Base-by-base conservation (phyloP, 37 sponge, comb jelly and placozoan species). In the Ianthella basta region DNA sequence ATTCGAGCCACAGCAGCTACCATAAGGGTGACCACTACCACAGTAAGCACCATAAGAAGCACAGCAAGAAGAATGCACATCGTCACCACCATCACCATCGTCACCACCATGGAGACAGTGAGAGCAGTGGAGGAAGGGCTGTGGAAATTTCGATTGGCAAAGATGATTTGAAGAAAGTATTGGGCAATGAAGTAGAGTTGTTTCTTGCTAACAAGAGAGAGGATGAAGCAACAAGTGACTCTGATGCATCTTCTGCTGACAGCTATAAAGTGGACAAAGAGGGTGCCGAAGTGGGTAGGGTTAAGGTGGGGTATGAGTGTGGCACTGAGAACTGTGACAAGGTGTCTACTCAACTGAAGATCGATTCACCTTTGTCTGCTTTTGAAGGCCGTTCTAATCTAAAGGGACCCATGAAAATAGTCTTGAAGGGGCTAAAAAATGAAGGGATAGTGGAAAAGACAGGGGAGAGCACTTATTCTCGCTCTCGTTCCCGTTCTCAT, bases 71-170 rank as follows among this genome's bases (percentile, higher is more conserved):
- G 35, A 35, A 32, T 5, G 18, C 33, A 24, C 53, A 36, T 36
- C 0, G 39, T 19, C 38, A 75, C 5, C 12, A 10, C 50, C 37
- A 40, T 53, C 78, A 40, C 3, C 20, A 36, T 23, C 5, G n/a
- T 40, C 44, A 40, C n/a, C 78, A 61, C 29, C 10, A 4, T 61
- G 29, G 29, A 61, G 27, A 61, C 64, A 61, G 29, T n/a, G 29
- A 10, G 29, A 61, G 64, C 10, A 44, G 50, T 4, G 24, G 53
- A 40, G 1, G n/a, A 16, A 24, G 53, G 40, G 1, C 78, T 36
- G 54, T 75, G 6, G 78, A 75, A 10, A 36, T 75, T 75, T 38
- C 78, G 12, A 75, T 75, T 40, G 54, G 24, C 37, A 75, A n/a
- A 14, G 38, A 19, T 19, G 50, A 75, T 36, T 41, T 75, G 53